Base-by-base conservation (phyloP, 2,113 vertebrate genomes). In the Megalops atlanticus region DNA sequence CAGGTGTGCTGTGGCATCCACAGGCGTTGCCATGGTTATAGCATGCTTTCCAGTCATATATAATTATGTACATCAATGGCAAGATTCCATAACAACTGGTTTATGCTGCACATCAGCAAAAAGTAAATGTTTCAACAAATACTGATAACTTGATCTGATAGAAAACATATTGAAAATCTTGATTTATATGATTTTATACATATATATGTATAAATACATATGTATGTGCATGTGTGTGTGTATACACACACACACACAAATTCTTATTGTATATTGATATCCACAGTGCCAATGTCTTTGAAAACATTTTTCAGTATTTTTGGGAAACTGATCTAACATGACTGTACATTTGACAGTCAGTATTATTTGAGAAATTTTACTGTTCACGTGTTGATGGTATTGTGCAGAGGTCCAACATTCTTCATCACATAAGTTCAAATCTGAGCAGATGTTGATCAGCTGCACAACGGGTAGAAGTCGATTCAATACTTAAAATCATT, bases 1-100 rank as follows among this genome's bases (percentile, higher is more conserved):
- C 85, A 89, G 89, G 89, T 91, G 88, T 89, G 80, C 87, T 80
- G 24, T 79, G 80, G 83, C 87, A 87, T 82, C 79, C 77, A 84
- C 82, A 81, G 33, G 68, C 74, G 90, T 91, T 90, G 78, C 89
- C 85, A 91, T 91, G 87, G 91, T 88, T 89, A 89, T 88, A 58
- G 80, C 81, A 88, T 86, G 87, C 82, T 78, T 86, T 82, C 81
- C 78, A 85, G 82, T 77, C 82, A 83, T 85, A 47, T 86, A 81
- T 89, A 89, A 91, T 92, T 89, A 89, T 80, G 84, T 68, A 45
- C 80, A 85, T 86, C 86, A 86, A 79, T 82, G 82, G 86, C 83
- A 83, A 74, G 64, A 72, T 77, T 89, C 64, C 39, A 79, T 35
- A 41, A 84, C 85, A 81, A 82, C 49, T 54, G 49, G 49, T n/a